Evolutionary conservation across 2,888 invertebrate genomes (phyloP).

Genomic region (Escarpia spicata): DNA sequence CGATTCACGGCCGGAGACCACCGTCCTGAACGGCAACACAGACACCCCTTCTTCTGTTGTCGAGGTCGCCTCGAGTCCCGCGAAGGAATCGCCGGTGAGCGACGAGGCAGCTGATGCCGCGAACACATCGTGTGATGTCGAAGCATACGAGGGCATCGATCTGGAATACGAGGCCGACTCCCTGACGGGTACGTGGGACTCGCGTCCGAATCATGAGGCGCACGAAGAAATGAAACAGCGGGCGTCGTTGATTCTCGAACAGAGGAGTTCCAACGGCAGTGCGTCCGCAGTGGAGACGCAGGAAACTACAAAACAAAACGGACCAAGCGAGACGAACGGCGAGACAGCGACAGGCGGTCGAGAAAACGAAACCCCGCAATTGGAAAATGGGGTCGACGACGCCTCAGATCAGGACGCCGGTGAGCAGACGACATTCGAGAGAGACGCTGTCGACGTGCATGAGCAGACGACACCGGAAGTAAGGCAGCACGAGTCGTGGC

Average conservation of each 20-base stretch:
- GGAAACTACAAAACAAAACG: neutral
- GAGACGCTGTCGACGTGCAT: neutral
- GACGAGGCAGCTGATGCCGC: neutral
- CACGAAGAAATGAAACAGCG: neutral
- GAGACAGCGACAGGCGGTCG: neutral
- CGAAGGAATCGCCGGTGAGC: neutral
- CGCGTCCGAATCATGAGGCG: neutral
- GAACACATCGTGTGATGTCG: constrained; percentile 7
- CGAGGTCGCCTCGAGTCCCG: neutral
- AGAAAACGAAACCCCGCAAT: neutral
- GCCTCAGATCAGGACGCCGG: neutral
- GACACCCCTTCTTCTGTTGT: neutral
- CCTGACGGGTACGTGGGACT: neutral
- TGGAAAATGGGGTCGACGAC: neutral
- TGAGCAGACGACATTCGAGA: neutral
- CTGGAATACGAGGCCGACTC: constrained; percentile 16
- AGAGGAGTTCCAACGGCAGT: neutral
- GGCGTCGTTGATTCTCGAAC: neutral
- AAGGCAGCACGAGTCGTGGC: neutral
- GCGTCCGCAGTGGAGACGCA: neutral
- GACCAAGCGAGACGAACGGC: neutral
- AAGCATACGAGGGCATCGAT: neutral
- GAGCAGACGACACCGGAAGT: constrained; percentile 16
- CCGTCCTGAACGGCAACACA: neutral
- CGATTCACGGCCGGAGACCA: neutral